These are phyloP conservation scores for Globicephala melas DNA, from an alignment of 2,113 vertebrate species.

Conservation along the genomic window DNA sequence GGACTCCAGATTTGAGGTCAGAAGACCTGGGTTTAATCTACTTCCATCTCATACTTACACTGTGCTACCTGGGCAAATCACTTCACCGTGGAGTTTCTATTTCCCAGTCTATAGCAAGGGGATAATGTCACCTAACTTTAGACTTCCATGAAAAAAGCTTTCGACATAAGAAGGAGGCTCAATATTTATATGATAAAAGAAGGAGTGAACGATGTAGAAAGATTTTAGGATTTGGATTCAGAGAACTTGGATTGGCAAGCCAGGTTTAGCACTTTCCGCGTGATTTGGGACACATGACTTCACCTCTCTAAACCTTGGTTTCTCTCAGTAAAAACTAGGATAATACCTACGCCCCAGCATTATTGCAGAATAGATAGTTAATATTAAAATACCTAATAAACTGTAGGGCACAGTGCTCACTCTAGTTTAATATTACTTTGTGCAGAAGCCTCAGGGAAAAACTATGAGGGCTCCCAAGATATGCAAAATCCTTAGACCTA, in stretches of 20 bases:
- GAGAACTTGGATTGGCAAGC: neutral
- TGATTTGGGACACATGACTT: conserved; percentile 34
- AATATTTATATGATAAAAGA: neutral
- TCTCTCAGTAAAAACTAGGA: conserved; percentile 27
- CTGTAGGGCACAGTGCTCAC: neutral
- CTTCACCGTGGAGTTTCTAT: neutral
- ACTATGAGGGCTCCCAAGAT: neutral
- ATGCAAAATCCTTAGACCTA: neutral
- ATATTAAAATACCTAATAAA: conserved; percentile 44
- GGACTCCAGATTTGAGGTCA: neutral
- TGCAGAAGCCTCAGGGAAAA: neutral
- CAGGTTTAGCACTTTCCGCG: neutral
- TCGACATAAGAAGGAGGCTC: neutral
- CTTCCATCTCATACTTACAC: neutral
- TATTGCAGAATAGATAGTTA: conserved; percentile 38
- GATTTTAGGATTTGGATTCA: conserved; percentile 8
- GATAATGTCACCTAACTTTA: neutral
- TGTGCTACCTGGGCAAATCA: neutral
- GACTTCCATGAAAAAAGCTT: neutral
- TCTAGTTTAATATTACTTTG: conserved; percentile 28
- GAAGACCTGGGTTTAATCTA: conserved; percentile 1
- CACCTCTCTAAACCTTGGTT: conserved; percentile 35
- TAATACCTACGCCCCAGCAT: neutral
- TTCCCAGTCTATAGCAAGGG: neutral
- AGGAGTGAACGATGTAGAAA: neutral